Evolutionary conservation across 2,113 vertebrate species (phyloP), one percentile per base, ranked within the genome.

Genomic region (Heterotilapia buettikoferi): DNA sequence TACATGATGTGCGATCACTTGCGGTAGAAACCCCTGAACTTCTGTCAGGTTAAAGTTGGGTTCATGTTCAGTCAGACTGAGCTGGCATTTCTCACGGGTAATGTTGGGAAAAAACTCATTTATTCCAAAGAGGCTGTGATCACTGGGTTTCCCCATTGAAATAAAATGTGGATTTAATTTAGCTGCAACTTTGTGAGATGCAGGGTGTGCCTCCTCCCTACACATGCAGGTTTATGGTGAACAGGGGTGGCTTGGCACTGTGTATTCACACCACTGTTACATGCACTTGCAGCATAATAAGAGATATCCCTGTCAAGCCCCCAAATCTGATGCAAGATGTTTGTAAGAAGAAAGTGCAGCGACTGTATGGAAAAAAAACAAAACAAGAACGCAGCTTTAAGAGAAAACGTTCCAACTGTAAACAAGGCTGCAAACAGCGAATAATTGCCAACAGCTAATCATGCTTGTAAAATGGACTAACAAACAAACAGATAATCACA

Each of bases 401-500:
- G 18, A 78, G 26, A 78, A 50, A 78, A 78, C 2, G 16, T 50
- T 47, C 71, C 6, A 50, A 76, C 24, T 76, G 43, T 50, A 76
- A 76, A 50, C 71, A 50, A 50, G 71, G 43, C 71, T 76, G 9
- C 24, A 50, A 76, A 47, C 24, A 29, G 68, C 50, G 5, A 68
- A 86, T 38, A 90, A 90, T 86, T 76, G 81, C 61, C 24, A 19
- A 7, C 68, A 76, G 78, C 66, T 85, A 82, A 92, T 88, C 78
- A 80, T n/a, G 40, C 31, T 59, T 76, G 76, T 53, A 82, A 57
- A 82, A 73, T 18, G 54, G 33, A 81, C 33, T 36, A 73, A 82
- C 29, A 36, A 83, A 89, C 82, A 79, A 86, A 87, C 87, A 85
- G 76, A 92, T 84, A 86, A 90, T 83, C 63, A 88, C 47, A 53